These are phyloP conservation scores for Oophaga pumilio DNA, from an alignment of 2,113 vertebrate species.

Conservation along the genomic window DNA sequence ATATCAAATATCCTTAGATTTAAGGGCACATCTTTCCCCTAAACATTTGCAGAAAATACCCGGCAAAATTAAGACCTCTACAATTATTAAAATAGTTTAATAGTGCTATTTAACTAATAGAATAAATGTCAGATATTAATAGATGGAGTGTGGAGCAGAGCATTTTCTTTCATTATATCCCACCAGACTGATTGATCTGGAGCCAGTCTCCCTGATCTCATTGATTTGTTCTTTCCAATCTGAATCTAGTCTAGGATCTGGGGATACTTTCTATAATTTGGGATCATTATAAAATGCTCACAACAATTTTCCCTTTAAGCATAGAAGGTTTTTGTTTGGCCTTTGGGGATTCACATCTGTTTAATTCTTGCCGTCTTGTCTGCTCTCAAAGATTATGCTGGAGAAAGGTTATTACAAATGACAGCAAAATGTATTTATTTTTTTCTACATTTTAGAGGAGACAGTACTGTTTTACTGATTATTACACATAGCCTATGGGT, in stretches of 20 bases:
- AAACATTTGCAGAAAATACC: not conserved
- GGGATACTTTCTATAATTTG: slow-evolving; percentile 46
- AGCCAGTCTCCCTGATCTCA: slow-evolving; percentile 39
- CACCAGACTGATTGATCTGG: slow-evolving; percentile 11
- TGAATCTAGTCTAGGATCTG: slow-evolving; percentile 26
- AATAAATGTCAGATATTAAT: slow-evolving; percentile 23
- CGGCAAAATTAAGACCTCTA: not conserved
- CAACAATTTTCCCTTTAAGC: slow-evolving; percentile 37
- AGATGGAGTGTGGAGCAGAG: not conserved
- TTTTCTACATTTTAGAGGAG: not conserved
- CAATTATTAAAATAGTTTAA: slow-evolving; percentile 10
- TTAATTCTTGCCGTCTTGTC: slow-evolving; percentile 4
- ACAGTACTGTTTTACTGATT: not conserved
- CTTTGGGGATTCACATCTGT: slow-evolving; percentile 34
- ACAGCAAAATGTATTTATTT: not conserved
- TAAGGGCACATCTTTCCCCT: not conserved
- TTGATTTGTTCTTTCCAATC: not conserved
- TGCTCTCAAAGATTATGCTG: slow-evolving; percentile 12
- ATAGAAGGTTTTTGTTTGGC: not conserved
- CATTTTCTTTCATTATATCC: slow-evolving; percentile 37
- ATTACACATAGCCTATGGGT: not conserved
- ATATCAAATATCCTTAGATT: not conserved
- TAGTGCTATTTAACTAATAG: not conserved
- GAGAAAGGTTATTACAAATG: slow-evolving; percentile 1
- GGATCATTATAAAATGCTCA: slow-evolving; percentile 35